A percentile compares a stretch with the other conserved stretches of the same genome.
These are phyloP conservation scores for Nyctereutes procyonoides DNA, from an alignment of 2,113 vertebrate genomes.

Conservation along the genomic window DNA sequence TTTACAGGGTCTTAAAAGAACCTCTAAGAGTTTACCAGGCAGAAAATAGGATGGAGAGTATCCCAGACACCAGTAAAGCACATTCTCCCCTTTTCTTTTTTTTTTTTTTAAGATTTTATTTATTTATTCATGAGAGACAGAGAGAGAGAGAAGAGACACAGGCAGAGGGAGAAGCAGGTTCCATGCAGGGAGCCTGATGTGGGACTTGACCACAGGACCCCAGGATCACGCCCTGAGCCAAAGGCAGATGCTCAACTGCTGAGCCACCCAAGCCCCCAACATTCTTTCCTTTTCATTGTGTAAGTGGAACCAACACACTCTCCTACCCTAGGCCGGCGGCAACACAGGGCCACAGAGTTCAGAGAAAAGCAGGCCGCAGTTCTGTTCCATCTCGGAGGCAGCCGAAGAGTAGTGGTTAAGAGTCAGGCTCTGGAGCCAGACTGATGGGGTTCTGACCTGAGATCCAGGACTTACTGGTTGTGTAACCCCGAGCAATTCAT, in stretches of 20 bases:
- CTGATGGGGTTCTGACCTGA: neutral
- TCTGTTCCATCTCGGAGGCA: neutral
- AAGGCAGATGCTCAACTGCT: too few species aligned
- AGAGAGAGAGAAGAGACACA: too few species aligned
- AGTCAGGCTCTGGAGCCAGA: neutral
- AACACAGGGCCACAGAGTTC: fast-evolving
- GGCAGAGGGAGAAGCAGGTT: too few species aligned
- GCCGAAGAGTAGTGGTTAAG: neutral
- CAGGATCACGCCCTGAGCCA: too few species aligned
- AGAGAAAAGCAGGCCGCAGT: neutral
- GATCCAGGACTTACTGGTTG: neutral
- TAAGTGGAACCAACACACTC: neutral
- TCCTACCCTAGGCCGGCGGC: neutral
- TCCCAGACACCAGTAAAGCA: neutral
- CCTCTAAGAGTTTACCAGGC: neutral
- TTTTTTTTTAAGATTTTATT: too few species aligned
- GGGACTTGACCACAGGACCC: too few species aligned
- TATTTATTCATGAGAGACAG: too few species aligned
- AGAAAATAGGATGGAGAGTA: neutral
- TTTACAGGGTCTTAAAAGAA: neutral
- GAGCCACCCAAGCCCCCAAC: too few species aligned
- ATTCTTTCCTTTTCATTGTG: neutral
- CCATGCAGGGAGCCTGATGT: too few species aligned
- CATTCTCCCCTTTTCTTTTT: neutral
- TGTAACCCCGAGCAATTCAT: neutral